Base-by-base conservation (phyloP, 2,888 invertebrate species). In the Pristionchus japonicus region DNA sequence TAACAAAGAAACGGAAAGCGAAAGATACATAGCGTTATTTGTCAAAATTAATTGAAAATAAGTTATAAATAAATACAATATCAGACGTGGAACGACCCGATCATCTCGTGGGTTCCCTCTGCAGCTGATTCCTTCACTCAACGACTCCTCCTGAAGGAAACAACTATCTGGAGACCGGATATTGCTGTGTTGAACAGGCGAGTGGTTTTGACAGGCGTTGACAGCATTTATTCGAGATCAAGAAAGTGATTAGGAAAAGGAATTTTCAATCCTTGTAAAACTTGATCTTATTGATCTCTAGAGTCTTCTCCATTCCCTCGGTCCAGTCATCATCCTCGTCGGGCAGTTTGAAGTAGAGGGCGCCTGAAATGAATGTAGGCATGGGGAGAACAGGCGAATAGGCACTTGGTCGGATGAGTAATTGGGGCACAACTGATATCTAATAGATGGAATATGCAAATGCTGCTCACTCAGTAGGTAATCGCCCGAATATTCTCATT, bases 141-240 rank as follows among this genome's bases (percentile, higher is more conserved):
- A 17, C 20, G 77, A 74, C 23, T 87, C 1, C 57, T 77, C 6
- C 43, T 87, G 52, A 74, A 77, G 31, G 87, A 87, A 37, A 77
- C 52, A 15, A 52, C 49, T 1, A 49, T 87, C 1, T 87, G 87
- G 87, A 74, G 87, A 27, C 87, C 87, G 37, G 87, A 87, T n/a
- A 87, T 87, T 13, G 87, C 87, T 0, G 87, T 87, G 23, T 1
- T 87, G n/a, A 87, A 77, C 40, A 87, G 87, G 87, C 74, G 20
- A n/a, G n/a, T n/a, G n/a, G n/a, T n/a, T n/a, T 49, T 49, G 7
- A 17, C 11, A 49, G 17, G 17, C 3, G 17, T 15, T 17, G 17
- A 49, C 49, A 49, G 17, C 49, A 49, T 20, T 27, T 13, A 67
- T 67, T 27, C 11, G 31, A 67, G 23, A 34, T 11, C 15, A 13